These are phyloP conservation scores for Carassius auratus DNA, from an alignment of 2,113 vertebrate genomes.

Conservation along the genomic window DNA sequence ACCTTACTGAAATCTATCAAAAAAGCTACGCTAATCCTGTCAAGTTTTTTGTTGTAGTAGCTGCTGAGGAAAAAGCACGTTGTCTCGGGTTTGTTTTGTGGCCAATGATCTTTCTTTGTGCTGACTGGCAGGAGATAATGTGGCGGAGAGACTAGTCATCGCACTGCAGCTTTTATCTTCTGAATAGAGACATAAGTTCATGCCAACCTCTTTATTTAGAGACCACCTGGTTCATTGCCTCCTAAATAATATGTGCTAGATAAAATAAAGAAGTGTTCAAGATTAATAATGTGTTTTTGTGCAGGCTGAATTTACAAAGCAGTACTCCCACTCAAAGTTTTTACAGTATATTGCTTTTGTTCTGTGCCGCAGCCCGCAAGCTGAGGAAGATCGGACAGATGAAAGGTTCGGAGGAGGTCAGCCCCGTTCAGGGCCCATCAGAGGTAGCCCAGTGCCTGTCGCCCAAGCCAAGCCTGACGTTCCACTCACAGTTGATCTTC, in stretches of 20 bases:
- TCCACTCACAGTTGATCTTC: constrained; percentile 89
- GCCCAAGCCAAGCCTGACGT: constrained; percentile 78
- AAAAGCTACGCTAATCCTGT: constrained; percentile 14
- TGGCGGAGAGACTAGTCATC: constrained; percentile 7
- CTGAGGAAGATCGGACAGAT: constrained; percentile 95
- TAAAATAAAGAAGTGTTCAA: constrained; percentile 1
- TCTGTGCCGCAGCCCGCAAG: constrained; percentile 80
- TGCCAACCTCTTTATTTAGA: background rate
- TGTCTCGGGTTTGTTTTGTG: constrained; percentile 1
- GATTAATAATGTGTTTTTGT: constrained; percentile 1
- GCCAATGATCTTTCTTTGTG: constrained; percentile 35
- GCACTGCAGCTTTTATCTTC: constrained; percentile 33
- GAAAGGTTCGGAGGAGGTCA: constrained; percentile 82
- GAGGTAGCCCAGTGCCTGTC: constrained; percentile 69
- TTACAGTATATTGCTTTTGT: background rate
- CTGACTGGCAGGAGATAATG: constrained; percentile 45
- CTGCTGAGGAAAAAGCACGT: constrained; percentile 1
- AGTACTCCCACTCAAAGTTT: background rate
- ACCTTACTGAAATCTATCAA: constrained; percentile 14
- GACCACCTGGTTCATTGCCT: background rate
- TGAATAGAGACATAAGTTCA: constrained; percentile 30
- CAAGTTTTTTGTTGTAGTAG: constrained; percentile 3
- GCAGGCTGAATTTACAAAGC: constrained; percentile 18
- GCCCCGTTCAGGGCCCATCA: constrained; percentile 60
- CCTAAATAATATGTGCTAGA: constrained; percentile 19